Conservation (phyloP, 2,113 vertebrate species). For the Sardina pilchardus region DNA sequence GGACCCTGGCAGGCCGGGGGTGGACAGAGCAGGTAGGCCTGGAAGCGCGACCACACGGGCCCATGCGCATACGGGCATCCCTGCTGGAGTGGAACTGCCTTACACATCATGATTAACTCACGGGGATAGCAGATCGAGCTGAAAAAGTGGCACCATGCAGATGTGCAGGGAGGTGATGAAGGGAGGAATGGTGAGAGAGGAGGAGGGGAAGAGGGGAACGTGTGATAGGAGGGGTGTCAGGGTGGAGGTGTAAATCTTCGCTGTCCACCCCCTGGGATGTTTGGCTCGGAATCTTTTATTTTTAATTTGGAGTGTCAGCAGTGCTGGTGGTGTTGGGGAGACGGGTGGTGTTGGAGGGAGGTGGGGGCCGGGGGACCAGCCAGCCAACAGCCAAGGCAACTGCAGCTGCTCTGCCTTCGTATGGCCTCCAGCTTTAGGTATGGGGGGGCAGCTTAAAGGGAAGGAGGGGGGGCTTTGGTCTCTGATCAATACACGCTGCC, state of each 20-base stretch:
- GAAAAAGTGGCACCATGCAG: slow-evolving; percentile 29
- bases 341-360: not conserved
- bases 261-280: not conserved
- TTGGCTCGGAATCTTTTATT: not conserved
- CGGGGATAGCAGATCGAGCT: slow-evolving; percentile 18
- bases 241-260: not conserved
- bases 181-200: slow-evolving; percentile 21
- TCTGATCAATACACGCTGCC: slow-evolving; percentile 50
- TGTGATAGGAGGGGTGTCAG: not conserved
- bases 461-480: slow-evolving; percentile 19
- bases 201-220: slow-evolving; percentile 12
- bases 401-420: not conserved
- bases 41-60: not conserved
- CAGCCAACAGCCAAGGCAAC: not conserved
- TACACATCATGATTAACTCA: slow-evolving; percentile 45
- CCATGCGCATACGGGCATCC: not conserved
- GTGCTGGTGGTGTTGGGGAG: not conserved
- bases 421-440: not conserved
- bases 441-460: slow-evolving; percentile 19
- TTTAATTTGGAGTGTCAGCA: not conserved
- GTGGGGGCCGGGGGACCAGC: not conserved
- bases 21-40: not conserved
- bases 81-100: not conserved
- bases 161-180: slow-evolving; percentile 39
- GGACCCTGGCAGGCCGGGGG: not conserved